Percentiles rank a stretch among this genome's conserved stretches.
Conservation (phyloP, 2,113 vertebrate species). For the Scomber japonicus region DNA sequence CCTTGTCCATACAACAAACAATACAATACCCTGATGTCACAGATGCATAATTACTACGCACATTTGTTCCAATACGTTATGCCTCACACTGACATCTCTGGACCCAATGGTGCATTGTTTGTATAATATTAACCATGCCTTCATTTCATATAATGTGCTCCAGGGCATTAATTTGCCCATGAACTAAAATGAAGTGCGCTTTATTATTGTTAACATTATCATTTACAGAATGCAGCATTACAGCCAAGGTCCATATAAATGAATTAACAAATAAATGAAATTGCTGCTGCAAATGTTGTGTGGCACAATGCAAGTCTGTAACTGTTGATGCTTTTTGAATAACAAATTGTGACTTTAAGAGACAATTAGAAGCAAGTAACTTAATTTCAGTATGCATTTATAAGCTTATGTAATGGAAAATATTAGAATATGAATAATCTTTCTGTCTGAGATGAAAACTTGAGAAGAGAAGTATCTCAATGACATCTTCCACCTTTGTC, state of each 20-base stretch:
- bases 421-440: neutral
- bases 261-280: conserved; percentile 56
- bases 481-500: neutral
- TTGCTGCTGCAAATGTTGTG: conserved; percentile 24
- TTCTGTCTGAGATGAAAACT: neutral
- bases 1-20: conserved; percentile 66
- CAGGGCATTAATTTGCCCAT: conserved; percentile 60
- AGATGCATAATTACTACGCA: conserved; percentile 64
- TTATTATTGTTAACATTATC: conserved; percentile 63
- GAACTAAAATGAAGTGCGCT: conserved; percentile 63
- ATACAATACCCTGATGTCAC: conserved; percentile 61
- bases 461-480: neutral
- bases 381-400: conserved; percentile 28
- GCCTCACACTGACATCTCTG: conserved; percentile 61
- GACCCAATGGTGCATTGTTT: conserved; percentile 65
- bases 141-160: conserved; percentile 62
- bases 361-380: conserved; percentile 36
- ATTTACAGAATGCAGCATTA: conserved; percentile 59
- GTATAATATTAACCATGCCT: conserved; percentile 46
- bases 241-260: conserved; percentile 47
- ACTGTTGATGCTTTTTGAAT: neutral
- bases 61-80: conserved; percentile 68
- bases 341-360: conserved; percentile 25
- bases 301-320: no score
- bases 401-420: conserved; percentile 3